Evolutionary conservation across 92 coral and sea anemone species (phyloP), one percentile per base, ranked within the genome.

Genomic region (Zoanthus sociatus): DNA sequence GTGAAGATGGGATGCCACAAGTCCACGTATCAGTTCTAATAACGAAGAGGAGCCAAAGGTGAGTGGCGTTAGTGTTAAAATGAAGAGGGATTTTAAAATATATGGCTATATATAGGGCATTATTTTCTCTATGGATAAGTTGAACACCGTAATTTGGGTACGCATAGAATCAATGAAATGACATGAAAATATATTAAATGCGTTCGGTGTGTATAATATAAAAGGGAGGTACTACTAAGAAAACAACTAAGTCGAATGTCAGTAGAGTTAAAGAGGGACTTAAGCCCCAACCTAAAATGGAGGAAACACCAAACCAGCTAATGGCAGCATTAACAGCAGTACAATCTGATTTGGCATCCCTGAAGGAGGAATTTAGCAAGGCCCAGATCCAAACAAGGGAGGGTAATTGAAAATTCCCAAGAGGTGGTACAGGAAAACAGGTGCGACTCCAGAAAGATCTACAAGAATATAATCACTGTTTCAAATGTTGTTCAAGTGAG

Each of bases 271-370:
- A 61, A 58, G 76, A 83, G 48, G 63, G 33, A 58, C 67, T 33
- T 26, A 10, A 37, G 16, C 4, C 76, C n/a, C 6, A 18, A 12
- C 47, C 63, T 13, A 83, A 68, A 58, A 63, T 71, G 16, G 85
- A 78, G 60, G 68, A 58, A 79, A 87, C 67, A 45, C n/a, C 89
- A 31, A 63, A 78, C 75, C 67, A 76, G 84, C 66, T 60, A 54
- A 60, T 87, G 70, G 84, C 85, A 31, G 85, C 86, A 6, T 31
- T 87, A 1, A 78, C 69, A 83, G 76, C 30, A 20, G 64, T 67
- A 47, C 87, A 83, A 63, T 87, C 90, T 5, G 90, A 87, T 77
- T 50, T 87, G 5, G 86, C 90, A 64, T 87, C 72, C 81, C 78
- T 78, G 30, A 87, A 56, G 86, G 78, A 87, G 72, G 86, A 70